Percentiles rank a stretch among this genome's conserved stretches.
Evolutionary conservation across 30 jellyfish, hydroid and myxozoan species (phyloP).

Genomic region (Chrysaora quinquecirrha): DNA sequence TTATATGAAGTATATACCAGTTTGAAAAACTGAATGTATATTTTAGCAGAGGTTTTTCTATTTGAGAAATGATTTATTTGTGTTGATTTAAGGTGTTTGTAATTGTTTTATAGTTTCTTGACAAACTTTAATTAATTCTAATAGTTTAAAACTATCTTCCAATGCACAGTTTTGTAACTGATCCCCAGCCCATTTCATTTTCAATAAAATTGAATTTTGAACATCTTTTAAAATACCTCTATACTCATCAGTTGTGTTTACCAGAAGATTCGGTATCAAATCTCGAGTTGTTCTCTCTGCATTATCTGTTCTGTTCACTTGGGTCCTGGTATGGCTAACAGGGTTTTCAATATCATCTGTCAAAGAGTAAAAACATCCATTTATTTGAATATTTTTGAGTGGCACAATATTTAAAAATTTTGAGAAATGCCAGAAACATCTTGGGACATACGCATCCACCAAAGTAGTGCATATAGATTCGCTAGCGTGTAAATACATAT

Average conservation of each 20-base stretch:
- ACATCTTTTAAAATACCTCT: constrained; percentile 49
- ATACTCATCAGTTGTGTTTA: constrained; percentile 41
- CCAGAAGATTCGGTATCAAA: not conserved
- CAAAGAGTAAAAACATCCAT: not conserved
- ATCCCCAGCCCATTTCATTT: constrained; percentile 58
- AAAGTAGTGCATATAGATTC: too few species aligned
- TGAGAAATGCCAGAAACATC: too few species aligned
- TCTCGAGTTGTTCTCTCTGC: not conserved
- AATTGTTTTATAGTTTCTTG: too few species aligned
- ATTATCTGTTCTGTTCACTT: not conserved
- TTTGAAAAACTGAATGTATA: too few species aligned
- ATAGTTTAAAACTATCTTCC: constrained; percentile 36
- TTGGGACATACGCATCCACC: too few species aligned
- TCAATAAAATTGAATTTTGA: constrained; percentile 46
- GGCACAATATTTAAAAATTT: too few species aligned
- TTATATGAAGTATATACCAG: not conserved
- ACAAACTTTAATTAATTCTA: constrained; percentile 45
- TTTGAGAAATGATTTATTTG: too few species aligned
- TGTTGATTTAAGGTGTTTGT: too few species aligned
- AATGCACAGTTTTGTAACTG: constrained; percentile 24
- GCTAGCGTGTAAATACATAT: too few species aligned
- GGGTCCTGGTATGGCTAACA: not conserved
- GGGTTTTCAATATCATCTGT: not conserved
- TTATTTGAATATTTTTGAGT: too few species aligned
- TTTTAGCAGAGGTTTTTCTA: too few species aligned